Evolutionary conservation across 2,797 vertebrate species (phyloP), one percentile per base, ranked within the genome.

Genomic region (Zalophus californianus): DNA sequence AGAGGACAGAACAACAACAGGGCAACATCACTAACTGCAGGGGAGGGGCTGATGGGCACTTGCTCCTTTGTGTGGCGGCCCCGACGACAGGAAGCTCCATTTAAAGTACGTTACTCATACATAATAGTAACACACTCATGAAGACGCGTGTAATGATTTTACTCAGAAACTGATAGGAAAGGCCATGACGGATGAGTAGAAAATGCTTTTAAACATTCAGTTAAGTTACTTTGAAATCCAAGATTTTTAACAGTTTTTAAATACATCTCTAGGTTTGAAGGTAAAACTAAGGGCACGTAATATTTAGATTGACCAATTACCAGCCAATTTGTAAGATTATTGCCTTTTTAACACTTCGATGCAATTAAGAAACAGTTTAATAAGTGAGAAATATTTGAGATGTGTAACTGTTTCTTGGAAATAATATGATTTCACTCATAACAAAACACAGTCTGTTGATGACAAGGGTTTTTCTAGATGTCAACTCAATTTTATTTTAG

Each of bases 1-100:
- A 84, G 98, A 98, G 94, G 56, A 83, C 29, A 98, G 68, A 96
- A 70, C 35, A 23, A 60, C 7, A 88, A 20, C 70, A 0, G 13
- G 35, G 70, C 27, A 48, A 3, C 50, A 9, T 97, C 60, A 97
- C 52, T 82, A 29, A 77, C 48, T 1, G 68, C 9, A 92, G 90
- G 97, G 75, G 64, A 58, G 91, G 79, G 21, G 78, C 3, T 0
- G 89, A 25, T 15, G 1, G 72, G 92, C 80, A 82, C 27, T 3
- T 12, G 8, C 44, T 18, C 14, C 50, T 58, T 13, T 4, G 18
- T 2, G 14, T 14, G 38, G 10, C 13, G 23, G 12, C 0, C 7
- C 29, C 54, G 41, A n/a, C 8, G 21, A 15, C 5, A 44, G 35
- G 77, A 32, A 21, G 11, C 29, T 5, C 2, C 3, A 0, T 4